A percentile compares a stretch with the other conserved stretches of the same genome.
Evolutionary conservation across 2,797 vertebrate species (phyloP).

Genomic region (Botia almorhae): DNA sequence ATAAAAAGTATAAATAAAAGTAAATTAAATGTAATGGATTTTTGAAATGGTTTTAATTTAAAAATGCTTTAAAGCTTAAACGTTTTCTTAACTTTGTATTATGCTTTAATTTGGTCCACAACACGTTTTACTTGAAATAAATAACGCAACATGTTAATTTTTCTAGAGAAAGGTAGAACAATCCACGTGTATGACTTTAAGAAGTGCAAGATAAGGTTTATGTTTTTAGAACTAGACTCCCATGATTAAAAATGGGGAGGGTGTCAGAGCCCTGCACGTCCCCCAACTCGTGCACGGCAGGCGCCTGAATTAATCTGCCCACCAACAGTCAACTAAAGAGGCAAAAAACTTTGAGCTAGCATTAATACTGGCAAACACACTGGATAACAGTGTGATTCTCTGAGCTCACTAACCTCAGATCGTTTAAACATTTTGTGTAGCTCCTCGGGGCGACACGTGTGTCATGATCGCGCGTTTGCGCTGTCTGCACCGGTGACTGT

Average conservation of each 20-base stretch:
- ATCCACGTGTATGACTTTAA: conserved; percentile 64
- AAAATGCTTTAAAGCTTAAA: neutral
- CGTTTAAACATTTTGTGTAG: conserved; percentile 17
- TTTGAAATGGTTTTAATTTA: neutral
- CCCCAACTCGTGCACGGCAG: neutral
- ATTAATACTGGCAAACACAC: neutral
- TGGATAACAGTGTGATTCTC: neutral
- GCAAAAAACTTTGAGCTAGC: neutral
- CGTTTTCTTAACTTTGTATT: neutral
- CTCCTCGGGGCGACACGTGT: conserved; percentile 19
- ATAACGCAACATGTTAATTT: neutral
- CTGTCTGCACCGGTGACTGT: conserved; percentile 19
- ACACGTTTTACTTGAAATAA: neutral
- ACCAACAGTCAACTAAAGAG: neutral
- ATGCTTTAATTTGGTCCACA: neutral
- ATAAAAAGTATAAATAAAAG: neutral
- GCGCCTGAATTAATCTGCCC: neutral
- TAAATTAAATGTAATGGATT: neutral
- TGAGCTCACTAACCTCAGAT: neutral
- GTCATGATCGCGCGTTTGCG: conserved; percentile 24
- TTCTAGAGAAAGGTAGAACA: neutral
- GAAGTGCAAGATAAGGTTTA: conserved; percentile 55
- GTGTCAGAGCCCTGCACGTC: conserved; percentile 63
- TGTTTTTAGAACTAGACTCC: conserved; percentile 67
- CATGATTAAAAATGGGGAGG: conserved; percentile 74